Conservation (phyloP, 92 coral and sea anemone species). For the Scolanthus callimorphus region DNA sequence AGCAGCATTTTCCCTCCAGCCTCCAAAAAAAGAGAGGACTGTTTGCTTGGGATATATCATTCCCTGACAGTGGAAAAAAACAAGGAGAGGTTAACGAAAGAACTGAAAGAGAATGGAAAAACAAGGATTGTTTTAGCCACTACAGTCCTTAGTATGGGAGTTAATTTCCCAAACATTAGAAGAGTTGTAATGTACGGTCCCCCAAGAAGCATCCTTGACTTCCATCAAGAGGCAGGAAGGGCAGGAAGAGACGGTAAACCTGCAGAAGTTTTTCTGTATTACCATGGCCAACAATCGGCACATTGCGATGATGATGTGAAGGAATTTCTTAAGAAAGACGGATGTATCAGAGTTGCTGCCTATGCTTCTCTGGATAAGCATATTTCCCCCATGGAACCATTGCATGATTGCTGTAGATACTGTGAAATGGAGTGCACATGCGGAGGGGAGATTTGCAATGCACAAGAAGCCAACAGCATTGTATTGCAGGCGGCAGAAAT, state of each 20-base stretch:
- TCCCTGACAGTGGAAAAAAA: constrained; percentile 22
- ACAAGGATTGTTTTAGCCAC: constrained; percentile 29
- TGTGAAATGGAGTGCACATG: constrained; percentile 17
- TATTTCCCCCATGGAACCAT: constrained; percentile 1
- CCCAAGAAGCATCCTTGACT: constrained; percentile 21
- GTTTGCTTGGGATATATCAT: constrained; percentile 34
- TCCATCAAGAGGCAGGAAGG: no score
- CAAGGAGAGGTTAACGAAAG: constrained; percentile 4
- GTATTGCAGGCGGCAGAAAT: background rate
- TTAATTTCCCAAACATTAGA: constrained; percentile 24
- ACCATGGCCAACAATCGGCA: constrained; percentile 32
- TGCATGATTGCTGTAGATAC: constrained; percentile 26
- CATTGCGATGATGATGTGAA: constrained; percentile 20
- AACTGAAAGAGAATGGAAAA: constrained; percentile 22
- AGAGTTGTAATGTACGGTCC: constrained; percentile 29
- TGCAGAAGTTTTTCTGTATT: constrained; percentile 1
- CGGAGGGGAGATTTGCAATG: constrained; percentile 1
- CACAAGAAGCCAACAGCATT: no score
- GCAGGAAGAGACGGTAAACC: constrained; percentile 17
- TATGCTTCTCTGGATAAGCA: constrained; percentile 12
- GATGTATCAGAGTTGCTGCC: constrained; percentile 21
- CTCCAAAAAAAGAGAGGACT: background rate
- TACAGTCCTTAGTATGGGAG: constrained; percentile 30
- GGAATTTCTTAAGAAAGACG: constrained; percentile 14
- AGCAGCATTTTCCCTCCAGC: constrained; percentile 6